A percentile compares a stretch with the other conserved stretches of the same genome.
Evolutionary conservation across 2,797 vertebrate species (phyloP).

Genomic region (Cetoscarus ocellatus): DNA sequence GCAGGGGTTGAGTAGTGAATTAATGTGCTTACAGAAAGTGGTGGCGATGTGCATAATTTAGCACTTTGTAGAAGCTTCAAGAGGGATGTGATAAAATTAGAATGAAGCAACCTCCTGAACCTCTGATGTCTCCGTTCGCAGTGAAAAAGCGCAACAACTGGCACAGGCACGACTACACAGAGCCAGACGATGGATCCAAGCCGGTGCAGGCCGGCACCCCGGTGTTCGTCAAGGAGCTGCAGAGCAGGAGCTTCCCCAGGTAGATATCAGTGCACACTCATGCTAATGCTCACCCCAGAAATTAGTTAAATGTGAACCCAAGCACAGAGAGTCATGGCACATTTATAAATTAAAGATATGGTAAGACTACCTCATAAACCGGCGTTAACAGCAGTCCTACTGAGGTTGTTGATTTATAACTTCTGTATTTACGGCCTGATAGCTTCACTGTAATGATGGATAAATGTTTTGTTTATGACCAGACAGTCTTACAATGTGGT

Average conservation of each 20-base stretch:
- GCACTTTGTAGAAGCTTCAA: conserved; percentile 20
- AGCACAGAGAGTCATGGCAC: background rate
- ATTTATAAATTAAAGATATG: background rate
- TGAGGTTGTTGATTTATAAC: background rate
- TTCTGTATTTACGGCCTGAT: background rate
- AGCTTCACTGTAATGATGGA: background rate
- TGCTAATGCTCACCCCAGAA: background rate
- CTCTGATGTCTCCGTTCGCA: conserved; percentile 57
- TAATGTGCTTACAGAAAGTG: conserved; percentile 25
- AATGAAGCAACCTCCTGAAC: background rate
- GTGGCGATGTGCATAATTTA: conserved; percentile 40
- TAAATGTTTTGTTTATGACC: background rate
- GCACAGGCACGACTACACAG: conserved; percentile 98
- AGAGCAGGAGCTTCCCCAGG: conserved; percentile 91
- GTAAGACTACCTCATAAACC: background rate
- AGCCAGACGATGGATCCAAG: conserved; percentile 90
- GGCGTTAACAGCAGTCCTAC: background rate
- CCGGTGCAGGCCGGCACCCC: conserved; percentile 96
- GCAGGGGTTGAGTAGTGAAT: conserved; percentile 47
- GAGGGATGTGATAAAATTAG: conserved; percentile 12
- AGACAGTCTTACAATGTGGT: background rate
- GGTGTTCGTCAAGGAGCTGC: conserved; percentile 92
- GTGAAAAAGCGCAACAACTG: conserved; percentile 98
- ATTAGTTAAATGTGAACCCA: background rate
- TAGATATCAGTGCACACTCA: conserved; percentile 62